A percentile compares a stretch with the other conserved stretches of the same genome.
Evolutionary conservation across 2,797 vertebrate genomes (phyloP).

Genomic region (Girardinus metallicus): DNA sequence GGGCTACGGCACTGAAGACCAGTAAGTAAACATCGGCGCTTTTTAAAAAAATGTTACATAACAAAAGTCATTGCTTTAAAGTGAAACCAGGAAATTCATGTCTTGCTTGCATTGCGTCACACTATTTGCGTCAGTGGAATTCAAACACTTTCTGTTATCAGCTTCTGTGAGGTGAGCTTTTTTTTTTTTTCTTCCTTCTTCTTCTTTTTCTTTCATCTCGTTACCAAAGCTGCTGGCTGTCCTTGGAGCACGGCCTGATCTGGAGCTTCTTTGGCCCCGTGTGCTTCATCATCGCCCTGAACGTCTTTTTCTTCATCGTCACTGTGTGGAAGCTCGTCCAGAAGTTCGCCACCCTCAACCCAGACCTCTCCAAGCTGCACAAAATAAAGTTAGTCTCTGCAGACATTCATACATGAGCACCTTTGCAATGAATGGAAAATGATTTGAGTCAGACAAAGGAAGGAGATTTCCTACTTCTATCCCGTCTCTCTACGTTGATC

Average conservation of each 20-base stretch:
- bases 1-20: slow-evolving; percentile 76
- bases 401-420: not conserved
- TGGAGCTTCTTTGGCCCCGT: slow-evolving; percentile 89
- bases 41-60: not conserved
- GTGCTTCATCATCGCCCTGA: slow-evolving; percentile 81
- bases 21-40: slow-evolving; percentile 76
- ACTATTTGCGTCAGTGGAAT: slow-evolving; percentile 21
- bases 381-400: slow-evolving; percentile 80
- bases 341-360: slow-evolving; percentile 88
- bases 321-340: slow-evolving; percentile 87
- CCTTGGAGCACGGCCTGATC: slow-evolving; percentile 70
- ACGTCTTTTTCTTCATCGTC: slow-evolving; percentile 84
- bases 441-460: slow-evolving; percentile 13
- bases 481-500: slow-evolving; percentile 5
- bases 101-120: slow-evolving; percentile 3
- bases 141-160: slow-evolving; percentile 5
- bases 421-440: slow-evolving; percentile 34
- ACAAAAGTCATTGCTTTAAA: not conserved
- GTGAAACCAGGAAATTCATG: not conserved
- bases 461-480: not conserved
- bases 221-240: slow-evolving; percentile 86
- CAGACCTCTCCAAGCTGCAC: slow-evolving; percentile 83
- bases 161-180: slow-evolving; percentile 1
- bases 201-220: not conserved
- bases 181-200: not conserved